phyloP scores from a whole-genome alignment of 2,797 vertebrate species.

The Poecilia picta region DNA sequence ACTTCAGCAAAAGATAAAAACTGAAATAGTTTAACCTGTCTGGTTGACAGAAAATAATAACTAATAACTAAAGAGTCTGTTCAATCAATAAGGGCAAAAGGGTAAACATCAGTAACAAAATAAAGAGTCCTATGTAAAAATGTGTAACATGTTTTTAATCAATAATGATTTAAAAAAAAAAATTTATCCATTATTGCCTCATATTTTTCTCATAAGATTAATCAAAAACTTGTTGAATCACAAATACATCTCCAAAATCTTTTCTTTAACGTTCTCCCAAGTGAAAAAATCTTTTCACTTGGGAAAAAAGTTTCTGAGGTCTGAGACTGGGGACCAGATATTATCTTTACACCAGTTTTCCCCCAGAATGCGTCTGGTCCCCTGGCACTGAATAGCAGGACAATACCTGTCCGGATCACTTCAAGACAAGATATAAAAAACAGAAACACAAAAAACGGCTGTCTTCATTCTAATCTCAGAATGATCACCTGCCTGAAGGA shows the following conservation, averaged over 20 bases:
- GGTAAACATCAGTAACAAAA: not conserved
- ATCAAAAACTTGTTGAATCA: not conserved
- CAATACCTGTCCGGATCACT: too few relatives aligned
- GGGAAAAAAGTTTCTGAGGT: too few relatives aligned
- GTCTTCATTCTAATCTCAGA: too few relatives aligned
- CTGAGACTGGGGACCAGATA: too few relatives aligned
- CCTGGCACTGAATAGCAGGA: too few relatives aligned
- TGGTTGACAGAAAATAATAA: not conserved
- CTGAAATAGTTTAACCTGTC: not conserved
- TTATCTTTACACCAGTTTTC: too few relatives aligned
- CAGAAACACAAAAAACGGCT: too few relatives aligned
- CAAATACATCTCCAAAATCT: not conserved
- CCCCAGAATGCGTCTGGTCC: too few relatives aligned
- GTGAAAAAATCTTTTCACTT: too few relatives aligned
- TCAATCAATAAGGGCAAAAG: not conserved
- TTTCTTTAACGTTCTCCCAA: not conserved
- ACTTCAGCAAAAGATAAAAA: not conserved
- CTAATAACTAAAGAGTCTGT: not conserved
- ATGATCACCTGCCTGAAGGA: too few relatives aligned
- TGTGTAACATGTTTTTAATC: not conserved
- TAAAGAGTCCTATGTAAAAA: not conserved
- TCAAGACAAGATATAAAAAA: too few relatives aligned
- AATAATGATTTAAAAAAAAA: slow-evolving; percentile 1
- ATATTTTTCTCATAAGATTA: not conserved
- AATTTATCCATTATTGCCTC: not conserved